A percentile compares a stretch with the other conserved stretches of the same genome.
These are phyloP conservation scores for Varanus salvator DNA, from an alignment of 2,113 vertebrate species.

Conservation along the genomic window DNA sequence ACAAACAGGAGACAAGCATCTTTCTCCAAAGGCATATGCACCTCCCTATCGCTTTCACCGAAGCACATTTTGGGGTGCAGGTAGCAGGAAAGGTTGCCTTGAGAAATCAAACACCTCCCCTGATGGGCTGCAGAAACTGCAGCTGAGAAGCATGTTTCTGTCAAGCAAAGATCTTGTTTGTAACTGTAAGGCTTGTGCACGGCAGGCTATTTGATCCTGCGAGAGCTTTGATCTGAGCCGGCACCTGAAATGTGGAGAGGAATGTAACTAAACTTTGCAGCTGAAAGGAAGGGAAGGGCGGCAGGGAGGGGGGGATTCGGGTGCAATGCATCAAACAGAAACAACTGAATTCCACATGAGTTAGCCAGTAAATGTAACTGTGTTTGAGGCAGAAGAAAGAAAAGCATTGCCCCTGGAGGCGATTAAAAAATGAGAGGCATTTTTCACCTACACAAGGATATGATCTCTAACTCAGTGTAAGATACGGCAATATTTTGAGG, in stretches of 20 bases:
- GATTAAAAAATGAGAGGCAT: background rate
- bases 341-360: background rate
- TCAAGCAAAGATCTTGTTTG: conserved; percentile 67
- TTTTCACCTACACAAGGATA: background rate
- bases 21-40: conserved; percentile 17
- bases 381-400: too few relatives aligned
- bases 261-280: conserved; percentile 58
- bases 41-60: background rate
- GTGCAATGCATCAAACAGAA: accelerated
- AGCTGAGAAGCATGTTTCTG: conserved; percentile 51
- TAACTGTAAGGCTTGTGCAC: conserved; percentile 51
- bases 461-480: background rate
- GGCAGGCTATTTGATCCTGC: conserved; percentile 55
- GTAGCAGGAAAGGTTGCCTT: conserved; percentile 25
- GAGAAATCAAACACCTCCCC: conserved; percentile 61
- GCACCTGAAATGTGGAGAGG: conserved; percentile 55
- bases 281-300: background rate
- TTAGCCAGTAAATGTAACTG: background rate
- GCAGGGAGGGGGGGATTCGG: background rate
- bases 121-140: conserved; percentile 55
- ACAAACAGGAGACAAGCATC: background rate
- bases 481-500: background rate
- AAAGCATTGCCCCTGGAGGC: accelerated
- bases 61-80: background rate
- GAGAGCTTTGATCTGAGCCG: conserved; percentile 66